Conservation (phyloP, 2,888 invertebrate genomes). For the Acanthosepion pharaonis region DNA sequence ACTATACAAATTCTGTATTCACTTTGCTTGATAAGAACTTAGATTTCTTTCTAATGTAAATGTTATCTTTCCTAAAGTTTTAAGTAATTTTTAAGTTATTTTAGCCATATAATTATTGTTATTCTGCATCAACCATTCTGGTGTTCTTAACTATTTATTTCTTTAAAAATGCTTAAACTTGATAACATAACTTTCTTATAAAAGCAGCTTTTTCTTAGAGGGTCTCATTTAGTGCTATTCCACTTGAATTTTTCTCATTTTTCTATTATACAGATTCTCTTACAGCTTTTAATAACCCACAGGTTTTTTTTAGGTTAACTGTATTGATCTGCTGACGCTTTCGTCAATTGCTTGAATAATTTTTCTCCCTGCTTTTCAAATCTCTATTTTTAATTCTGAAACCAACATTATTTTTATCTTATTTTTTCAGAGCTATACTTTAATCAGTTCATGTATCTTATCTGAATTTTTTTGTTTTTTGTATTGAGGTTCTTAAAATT, state of each 20-base stretch:
- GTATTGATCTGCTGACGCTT: neutral
- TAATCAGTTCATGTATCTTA: neutral
- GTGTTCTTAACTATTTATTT: too few species aligned
- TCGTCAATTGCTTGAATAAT: neutral
- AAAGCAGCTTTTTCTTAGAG: neutral
- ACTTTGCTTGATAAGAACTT: too few species aligned
- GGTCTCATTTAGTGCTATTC: neutral
- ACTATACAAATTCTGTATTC: too few species aligned
- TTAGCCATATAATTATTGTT: too few species aligned
- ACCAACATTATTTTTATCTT: too few species aligned
- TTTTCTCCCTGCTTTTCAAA: neutral
- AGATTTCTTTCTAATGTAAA: too few species aligned
- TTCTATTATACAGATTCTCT: neutral
- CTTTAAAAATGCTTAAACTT: too few species aligned
- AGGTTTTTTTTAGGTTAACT: neutral
- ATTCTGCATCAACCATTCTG: too few species aligned
- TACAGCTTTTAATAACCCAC: neutral
- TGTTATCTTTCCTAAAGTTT: too few species aligned
- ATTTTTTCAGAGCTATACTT: neutral
- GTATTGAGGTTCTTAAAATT: neutral
- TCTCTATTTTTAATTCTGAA: conserved; percentile 14
- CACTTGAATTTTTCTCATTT: neutral
- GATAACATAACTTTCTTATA: neutral
- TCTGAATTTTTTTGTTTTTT: neutral
- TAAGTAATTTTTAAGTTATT: too few species aligned